A percentile compares a stretch with the other conserved stretches of the same genome.
These are phyloP conservation scores for Callyntrura guangdongensis DNA, from an alignment of 2,888 invertebrate genomes.

Conservation along the genomic window DNA sequence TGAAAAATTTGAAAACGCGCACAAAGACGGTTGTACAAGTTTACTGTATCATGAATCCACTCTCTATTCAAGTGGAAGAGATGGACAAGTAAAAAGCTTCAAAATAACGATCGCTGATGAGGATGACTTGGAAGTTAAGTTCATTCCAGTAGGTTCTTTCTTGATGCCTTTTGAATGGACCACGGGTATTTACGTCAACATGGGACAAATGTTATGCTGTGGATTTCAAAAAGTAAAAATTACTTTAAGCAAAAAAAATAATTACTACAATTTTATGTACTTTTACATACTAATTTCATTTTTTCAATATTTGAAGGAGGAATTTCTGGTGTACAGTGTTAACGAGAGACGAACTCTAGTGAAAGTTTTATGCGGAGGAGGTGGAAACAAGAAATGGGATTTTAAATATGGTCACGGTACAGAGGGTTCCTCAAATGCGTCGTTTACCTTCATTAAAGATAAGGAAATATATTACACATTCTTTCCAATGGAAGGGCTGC, in stretches of 20 bases:
- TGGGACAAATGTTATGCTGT: conserved; percentile 67
- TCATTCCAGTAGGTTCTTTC: conserved; percentile 52
- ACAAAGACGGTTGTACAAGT: conserved; percentile 74
- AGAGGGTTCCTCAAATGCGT: conserved; percentile 39
- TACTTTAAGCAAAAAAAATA: background rate
- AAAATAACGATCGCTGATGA: conserved; percentile 27
- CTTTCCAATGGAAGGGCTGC: conserved; percentile 61
- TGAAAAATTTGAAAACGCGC: conserved; percentile 58
- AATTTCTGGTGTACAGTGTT: conserved; percentile 75
- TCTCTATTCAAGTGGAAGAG: conserved; percentile 72
- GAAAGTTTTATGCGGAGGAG: conserved; percentile 75
- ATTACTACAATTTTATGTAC: background rate
- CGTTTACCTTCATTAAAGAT: conserved; percentile 76
- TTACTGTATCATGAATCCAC: conserved; percentile 55
- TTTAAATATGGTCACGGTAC: conserved; percentile 71
- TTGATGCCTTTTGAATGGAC: conserved; percentile 78
- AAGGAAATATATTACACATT: conserved; percentile 72
- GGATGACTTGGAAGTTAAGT: conserved; percentile 37
- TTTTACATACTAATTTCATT: conserved; percentile 21
- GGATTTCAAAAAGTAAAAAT: conserved; percentile 77
- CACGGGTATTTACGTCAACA: conserved; percentile 53
- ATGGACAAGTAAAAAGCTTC: conserved; percentile 72
- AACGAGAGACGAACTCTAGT: conserved; percentile 71
- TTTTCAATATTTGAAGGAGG: conserved; percentile 56
- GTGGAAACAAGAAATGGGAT: conserved; percentile 80